phyloP scores from a whole-genome alignment of 2,797 vertebrate species.

The Psittacula echo region DNA sequence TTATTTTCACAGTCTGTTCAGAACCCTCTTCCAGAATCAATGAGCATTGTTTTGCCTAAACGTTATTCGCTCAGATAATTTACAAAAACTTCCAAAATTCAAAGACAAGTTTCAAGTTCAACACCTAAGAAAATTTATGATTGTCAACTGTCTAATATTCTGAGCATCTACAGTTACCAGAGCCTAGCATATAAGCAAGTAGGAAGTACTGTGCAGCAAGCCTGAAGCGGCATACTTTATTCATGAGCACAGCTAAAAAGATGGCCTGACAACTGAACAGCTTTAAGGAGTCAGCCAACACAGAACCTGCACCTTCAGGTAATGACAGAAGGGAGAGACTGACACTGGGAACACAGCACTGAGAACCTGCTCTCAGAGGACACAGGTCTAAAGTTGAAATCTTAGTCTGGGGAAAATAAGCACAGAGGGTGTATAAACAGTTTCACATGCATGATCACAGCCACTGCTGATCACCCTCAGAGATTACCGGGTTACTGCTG shows the following conservation, averaged over 20 bases:
- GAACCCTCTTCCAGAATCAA: not conserved
- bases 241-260: not conserved
- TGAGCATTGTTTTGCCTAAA: not conserved
- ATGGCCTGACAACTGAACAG: not conserved
- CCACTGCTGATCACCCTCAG: not conserved
- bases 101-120: not conserved
- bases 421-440: not conserved
- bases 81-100: not conserved
- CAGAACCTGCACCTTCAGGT: not conserved
- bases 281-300: not conserved
- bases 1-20: not conserved
- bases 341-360: not conserved
- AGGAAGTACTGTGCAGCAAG: accelerated
- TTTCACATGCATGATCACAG: not conserved
- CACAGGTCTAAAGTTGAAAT: not conserved
- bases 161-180: not conserved
- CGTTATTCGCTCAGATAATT: not conserved
- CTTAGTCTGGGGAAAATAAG: not conserved
- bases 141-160: not conserved
- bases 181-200: not conserved
- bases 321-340: not conserved
- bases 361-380: not conserved
- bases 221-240: not conserved
- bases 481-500: not conserved
- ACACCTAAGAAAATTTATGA: not conserved